Evolutionary conservation across 2,797 vertebrate species (phyloP).

Genomic region (Botia kubotai): DNA sequence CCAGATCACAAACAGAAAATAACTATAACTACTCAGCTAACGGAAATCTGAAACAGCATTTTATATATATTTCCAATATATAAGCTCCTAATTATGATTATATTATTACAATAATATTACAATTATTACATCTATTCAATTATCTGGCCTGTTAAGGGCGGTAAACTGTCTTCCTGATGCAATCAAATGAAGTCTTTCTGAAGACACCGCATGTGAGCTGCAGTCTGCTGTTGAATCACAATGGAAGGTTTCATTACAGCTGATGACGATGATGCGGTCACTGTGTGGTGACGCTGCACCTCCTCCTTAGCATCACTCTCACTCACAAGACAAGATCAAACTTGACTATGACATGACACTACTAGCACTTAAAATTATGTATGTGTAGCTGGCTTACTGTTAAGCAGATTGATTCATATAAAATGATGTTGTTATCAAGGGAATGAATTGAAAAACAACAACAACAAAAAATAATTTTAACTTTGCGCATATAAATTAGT

Average conservation of each 20-base stretch:
- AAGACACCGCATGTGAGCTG: not conserved
- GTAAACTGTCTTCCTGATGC: slow-evolving; percentile 13
- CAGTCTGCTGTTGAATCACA: not conserved
- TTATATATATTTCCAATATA: no score
- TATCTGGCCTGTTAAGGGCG: not conserved
- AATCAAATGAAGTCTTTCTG: slow-evolving; percentile 7
- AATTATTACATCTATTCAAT: not conserved
- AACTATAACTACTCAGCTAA: no score
- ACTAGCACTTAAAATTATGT: slow-evolving; percentile 19
- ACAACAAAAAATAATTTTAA: not conserved
- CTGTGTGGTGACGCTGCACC: not conserved
- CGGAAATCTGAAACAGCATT: no score
- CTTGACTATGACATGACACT: slow-evolving; percentile 30
- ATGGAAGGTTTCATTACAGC: slow-evolving; percentile 13
- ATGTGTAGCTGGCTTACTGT: slow-evolving; percentile 18
- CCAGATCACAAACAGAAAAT: no score
- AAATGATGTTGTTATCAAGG: slow-evolving; percentile 21
- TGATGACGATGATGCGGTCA: slow-evolving; percentile 6
- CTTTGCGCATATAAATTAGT: not conserved
- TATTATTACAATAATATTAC: no score
- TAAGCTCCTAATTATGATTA: no score
- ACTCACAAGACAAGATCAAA: slow-evolving; percentile 13
- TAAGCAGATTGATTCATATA: slow-evolving; percentile 24
- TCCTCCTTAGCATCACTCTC: not conserved
- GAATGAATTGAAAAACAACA: not conserved